Evolutionary conservation across 1,140 invertebrate species (phyloP), one percentile per base, ranked within the genome.

Genomic region (Zaprionus vittiger): DNA sequence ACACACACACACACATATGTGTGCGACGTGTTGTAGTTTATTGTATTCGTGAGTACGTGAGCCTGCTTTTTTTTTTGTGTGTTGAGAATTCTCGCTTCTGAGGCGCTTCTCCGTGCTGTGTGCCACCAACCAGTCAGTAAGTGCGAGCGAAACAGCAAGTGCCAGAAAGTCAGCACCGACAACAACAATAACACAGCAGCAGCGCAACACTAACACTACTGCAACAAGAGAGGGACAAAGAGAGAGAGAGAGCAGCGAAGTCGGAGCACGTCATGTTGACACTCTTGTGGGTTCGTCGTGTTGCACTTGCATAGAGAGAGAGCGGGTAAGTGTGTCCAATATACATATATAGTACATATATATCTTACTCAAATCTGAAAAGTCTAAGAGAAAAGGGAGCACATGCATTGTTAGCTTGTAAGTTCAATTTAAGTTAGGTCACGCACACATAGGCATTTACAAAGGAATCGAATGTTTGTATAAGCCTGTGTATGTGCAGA

Each of bases 271-370:
- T 59, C 60, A 76, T 76, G 73, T 75, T 75, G 66, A 57, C 59
- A 70, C 59, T 75, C 57, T 56, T 70, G 24, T 38, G 60, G 68
- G 37, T 49, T 76, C 59, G 49, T 49, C 66, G 49, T 49, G 54
- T 75, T 86, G 79, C 74, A 81, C 52, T 79, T 66, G 66, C 61
- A 72, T 74, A 78, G 73, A 56, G 83, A 17, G 77, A 56, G 83
- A 47, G 47, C 20, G 47, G 47, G 83, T 87, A 89, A 87, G 83
- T 87, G 44, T 11, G 44, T 11, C 15, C 22, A 63, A 57, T 31
- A 75, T 22, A 62, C 38, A 54, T 2, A 62, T 52, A 54, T 2
- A 47, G 5, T 34, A 28, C 26, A 64, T 44, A 41, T 28, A 22
- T 34, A 34, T 38, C 37, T 38, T 15, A 15, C 14, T 15, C 2